A percentile compares a stretch with the other conserved stretches of the same genome.
Evolutionary conservation across 2,888 invertebrate species (phyloP).

Genomic region (Drosophila nr. perissopoda): DNA sequence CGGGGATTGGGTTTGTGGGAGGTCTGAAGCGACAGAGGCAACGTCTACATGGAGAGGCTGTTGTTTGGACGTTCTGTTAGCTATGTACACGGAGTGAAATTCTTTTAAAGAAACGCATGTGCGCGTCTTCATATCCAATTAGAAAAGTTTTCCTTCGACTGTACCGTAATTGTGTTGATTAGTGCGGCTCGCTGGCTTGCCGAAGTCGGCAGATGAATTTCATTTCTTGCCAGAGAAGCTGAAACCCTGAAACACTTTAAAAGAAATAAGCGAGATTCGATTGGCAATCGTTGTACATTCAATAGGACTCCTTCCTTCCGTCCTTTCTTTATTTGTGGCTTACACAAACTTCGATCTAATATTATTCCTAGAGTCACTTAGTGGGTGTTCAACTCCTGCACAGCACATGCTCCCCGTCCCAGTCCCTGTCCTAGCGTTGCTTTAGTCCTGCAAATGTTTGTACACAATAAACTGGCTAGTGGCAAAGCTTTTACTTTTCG

Average conservation of each 20-base stretch:
- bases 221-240: background rate
- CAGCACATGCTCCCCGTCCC: background rate
- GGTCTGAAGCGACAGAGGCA: slow-evolving; percentile 18
- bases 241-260: slow-evolving; percentile 50
- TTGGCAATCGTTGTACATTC: slow-evolving; percentile 52
- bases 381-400: slow-evolving; percentile 10
- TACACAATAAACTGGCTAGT: slow-evolving; percentile 73
- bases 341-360: slow-evolving; percentile 72
- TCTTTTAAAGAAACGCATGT: slow-evolving; percentile 78
- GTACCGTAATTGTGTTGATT: slow-evolving; percentile 78
- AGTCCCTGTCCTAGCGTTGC: slow-evolving; percentile 10
- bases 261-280: slow-evolving; percentile 54
- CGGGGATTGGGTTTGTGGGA: slow-evolving; percentile 41
- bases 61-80: slow-evolving; percentile 59
- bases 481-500: slow-evolving; percentile 77
- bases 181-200: slow-evolving; percentile 74
- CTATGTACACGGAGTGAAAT: slow-evolving; percentile 48
- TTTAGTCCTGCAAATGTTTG: slow-evolving; percentile 64
- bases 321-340: slow-evolving; percentile 38
- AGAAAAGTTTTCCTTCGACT: slow-evolving; percentile 77
- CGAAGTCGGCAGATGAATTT: slow-evolving; percentile 30
- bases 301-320: slow-evolving; percentile 44
- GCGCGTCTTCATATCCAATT: slow-evolving; percentile 81
- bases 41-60: slow-evolving; percentile 41
- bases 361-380: slow-evolving; percentile 64